phyloP scores from a whole-genome alignment of 2,113 vertebrate genomes.

The Lasiurus borealis region DNA sequence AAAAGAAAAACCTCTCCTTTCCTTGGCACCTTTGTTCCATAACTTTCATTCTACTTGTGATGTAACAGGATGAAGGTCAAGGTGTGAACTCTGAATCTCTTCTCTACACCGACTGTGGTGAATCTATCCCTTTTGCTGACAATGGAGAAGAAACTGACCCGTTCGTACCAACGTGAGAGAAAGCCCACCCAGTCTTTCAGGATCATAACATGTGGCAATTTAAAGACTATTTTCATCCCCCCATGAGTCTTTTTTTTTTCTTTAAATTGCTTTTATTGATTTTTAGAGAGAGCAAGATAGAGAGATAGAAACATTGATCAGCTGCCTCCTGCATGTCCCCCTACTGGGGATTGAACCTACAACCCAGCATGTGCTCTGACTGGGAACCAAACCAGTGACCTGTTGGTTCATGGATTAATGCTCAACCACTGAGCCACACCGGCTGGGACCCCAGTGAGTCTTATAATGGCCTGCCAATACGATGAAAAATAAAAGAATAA shows the following conservation, averaged over 20 bases:
- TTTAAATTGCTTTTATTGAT: too few species aligned
- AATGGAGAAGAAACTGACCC: background rate
- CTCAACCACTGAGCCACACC: too few species aligned
- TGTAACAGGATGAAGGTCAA: background rate
- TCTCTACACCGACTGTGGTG: background rate
- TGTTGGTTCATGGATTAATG: too few species aligned
- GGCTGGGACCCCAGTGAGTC: background rate
- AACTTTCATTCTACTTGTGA: background rate
- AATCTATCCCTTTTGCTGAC: background rate
- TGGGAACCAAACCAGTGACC: too few species aligned
- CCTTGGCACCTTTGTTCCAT: background rate
- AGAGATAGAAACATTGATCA: too few species aligned
- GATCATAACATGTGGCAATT: background rate
- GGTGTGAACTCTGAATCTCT: background rate
- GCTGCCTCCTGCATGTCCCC: too few species aligned
- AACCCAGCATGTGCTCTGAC: too few species aligned
- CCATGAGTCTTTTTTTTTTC: background rate
- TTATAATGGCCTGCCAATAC: background rate
- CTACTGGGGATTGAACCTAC: too few species aligned
- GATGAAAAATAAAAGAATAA: background rate
- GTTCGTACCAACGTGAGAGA: background rate
- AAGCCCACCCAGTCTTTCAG: background rate
- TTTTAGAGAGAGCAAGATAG: too few species aligned
- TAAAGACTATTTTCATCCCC: background rate
- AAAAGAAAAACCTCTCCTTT: background rate